Evolutionary conservation across 2,797 vertebrate species (phyloP).

Genomic region (Lemur catta): DNA sequence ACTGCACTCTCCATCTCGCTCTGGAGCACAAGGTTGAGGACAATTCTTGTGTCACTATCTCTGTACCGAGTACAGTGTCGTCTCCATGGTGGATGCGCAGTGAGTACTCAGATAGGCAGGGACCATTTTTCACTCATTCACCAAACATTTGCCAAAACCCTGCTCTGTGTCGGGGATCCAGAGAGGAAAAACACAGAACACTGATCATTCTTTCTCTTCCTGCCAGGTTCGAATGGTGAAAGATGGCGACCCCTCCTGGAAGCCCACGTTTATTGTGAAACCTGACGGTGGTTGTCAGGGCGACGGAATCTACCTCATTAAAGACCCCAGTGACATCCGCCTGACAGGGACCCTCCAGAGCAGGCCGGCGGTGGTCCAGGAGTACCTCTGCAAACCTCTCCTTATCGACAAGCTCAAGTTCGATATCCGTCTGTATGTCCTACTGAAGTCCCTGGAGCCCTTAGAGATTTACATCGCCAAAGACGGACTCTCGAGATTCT

Average conservation of each 20-base stretch:
- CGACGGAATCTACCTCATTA: slow-evolving; percentile 99
- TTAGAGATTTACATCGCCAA: slow-evolving; percentile 98
- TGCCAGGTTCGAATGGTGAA: slow-evolving; percentile 90
- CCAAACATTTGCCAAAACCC: background rate
- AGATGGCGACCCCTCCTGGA: slow-evolving; percentile 88
- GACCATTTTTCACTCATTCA: background rate
- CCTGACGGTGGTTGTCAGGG: slow-evolving; percentile 97
- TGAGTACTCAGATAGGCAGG: background rate
- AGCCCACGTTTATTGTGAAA: slow-evolving; percentile 96
- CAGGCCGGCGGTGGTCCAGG: slow-evolving; percentile 95
- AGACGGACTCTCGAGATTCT: slow-evolving; percentile 97
- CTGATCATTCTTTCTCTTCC: background rate
- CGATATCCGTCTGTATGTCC: slow-evolving; percentile 96
- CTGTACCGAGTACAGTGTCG: background rate
- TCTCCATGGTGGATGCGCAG: background rate
- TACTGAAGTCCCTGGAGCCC: slow-evolving; percentile 94
- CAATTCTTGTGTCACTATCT: background rate
- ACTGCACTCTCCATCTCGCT: fast-evolving
- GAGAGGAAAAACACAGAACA: background rate
- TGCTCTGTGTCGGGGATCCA: background rate
- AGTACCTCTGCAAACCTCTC: slow-evolving; percentile 95
- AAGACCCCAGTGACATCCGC: slow-evolving; percentile 91
- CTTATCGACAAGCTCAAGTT: slow-evolving; percentile 99
- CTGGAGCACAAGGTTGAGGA: background rate
- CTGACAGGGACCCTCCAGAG: slow-evolving; percentile 86